phyloP scores from a whole-genome alignment of 2,113 vertebrate species.

The Malurus melanocephalus region DNA sequence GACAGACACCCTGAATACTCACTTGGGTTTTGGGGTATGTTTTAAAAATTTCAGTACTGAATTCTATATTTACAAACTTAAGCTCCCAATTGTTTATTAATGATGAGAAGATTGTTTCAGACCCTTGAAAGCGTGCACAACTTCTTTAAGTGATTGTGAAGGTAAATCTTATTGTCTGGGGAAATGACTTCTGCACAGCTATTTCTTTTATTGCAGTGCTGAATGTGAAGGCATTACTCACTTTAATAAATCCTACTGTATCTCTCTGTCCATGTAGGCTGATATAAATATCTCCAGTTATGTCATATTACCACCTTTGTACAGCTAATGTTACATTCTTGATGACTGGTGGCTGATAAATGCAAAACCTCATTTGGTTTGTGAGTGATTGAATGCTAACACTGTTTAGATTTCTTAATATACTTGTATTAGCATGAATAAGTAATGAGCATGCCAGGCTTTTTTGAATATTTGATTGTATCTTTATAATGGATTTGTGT shows the following conservation, averaged over 20 bases:
- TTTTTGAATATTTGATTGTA: slow-evolving; percentile 98
- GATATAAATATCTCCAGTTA: slow-evolving; percentile 80
- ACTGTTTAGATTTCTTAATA: slow-evolving; percentile 98
- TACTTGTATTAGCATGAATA: slow-evolving; percentile 99
- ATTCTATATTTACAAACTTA: slow-evolving; percentile 40
- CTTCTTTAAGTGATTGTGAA: slow-evolving; percentile 69
- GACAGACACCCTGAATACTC: not conserved
- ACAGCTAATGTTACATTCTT: slow-evolving; percentile 66
- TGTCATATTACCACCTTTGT: slow-evolving; percentile 79
- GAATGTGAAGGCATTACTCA: slow-evolving; percentile 71
- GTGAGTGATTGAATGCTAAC: slow-evolving; percentile 94
- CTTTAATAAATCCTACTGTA: slow-evolving; percentile 80
- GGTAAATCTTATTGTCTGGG: slow-evolving; percentile 75
- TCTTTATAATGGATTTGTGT: slow-evolving; percentile 90
- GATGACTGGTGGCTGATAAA: slow-evolving; percentile 87
- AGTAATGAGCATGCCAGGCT: slow-evolving; percentile 90
- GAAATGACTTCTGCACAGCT: slow-evolving; percentile 71
- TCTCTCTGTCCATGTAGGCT: slow-evolving; percentile 72
- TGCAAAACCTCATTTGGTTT: slow-evolving; percentile 88
- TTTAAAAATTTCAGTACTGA: not conserved
- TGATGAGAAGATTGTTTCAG: slow-evolving; percentile 30
- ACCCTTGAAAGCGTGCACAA: slow-evolving; percentile 48
- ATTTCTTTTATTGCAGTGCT: slow-evolving; percentile 75
- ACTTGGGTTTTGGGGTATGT: not conserved
- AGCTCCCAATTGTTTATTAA: slow-evolving; percentile 54